These are phyloP conservation scores for Aplysia californica DNA, from an alignment of 1,140 invertebrate species.

Conservation along the genomic window DNA sequence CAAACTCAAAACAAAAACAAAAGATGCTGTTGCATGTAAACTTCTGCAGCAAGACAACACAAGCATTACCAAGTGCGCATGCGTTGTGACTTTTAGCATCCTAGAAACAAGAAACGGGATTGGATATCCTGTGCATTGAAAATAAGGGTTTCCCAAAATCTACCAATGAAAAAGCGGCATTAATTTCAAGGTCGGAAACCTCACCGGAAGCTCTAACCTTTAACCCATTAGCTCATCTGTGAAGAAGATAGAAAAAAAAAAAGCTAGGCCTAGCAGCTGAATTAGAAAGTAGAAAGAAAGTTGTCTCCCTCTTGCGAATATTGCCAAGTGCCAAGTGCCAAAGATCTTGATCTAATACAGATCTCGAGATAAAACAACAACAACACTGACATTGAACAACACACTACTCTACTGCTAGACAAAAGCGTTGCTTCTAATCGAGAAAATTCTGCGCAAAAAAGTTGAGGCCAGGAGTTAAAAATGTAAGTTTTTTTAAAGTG, in stretches of 20 bases:
- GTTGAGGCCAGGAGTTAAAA: no score
- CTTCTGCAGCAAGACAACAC: constrained; percentile 22
- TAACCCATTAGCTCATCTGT: neutral
- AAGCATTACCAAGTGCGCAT: constrained; percentile 6
- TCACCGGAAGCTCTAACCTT: neutral
- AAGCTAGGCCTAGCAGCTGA: no score
- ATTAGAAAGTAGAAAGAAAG: no score
- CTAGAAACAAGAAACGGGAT: neutral
- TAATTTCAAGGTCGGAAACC: neutral
- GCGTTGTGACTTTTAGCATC: constrained; percentile 10
- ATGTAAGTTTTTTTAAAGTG: no score
- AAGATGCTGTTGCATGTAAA: neutral
- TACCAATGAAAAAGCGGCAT: constrained; percentile 2
- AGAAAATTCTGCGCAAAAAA: no score
- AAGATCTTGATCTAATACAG: no score
- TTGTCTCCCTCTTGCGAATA: no score
- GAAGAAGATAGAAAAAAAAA: neutral
- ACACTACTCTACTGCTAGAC: no score
- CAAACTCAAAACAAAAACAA: constrained; percentile 28
- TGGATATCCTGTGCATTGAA: constrained; percentile 3
- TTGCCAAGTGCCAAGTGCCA: no score
- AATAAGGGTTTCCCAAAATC: constrained; percentile 12
- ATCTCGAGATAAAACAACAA: no score
- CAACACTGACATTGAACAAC: no score
- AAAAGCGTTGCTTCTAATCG: no score